Evolutionary conservation across 2,113 vertebrate genomes (phyloP).

Genomic region (Ursus arctos): DNA sequence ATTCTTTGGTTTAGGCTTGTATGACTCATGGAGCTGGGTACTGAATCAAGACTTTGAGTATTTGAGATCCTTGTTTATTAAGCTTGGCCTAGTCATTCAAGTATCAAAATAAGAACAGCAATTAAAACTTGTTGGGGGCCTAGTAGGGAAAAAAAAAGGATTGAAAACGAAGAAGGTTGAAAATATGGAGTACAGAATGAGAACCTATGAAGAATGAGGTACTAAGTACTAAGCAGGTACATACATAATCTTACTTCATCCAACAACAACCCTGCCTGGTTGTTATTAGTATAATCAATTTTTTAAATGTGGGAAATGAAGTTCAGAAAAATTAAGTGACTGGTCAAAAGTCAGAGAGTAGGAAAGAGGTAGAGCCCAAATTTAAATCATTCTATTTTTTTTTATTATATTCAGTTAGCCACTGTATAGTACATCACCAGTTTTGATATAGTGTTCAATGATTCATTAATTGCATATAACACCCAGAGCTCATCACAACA

Average conservation of each 20-base stretch:
- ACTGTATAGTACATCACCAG: no score
- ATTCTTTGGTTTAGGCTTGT: slow-evolving; percentile 23
- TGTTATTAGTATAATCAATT: background rate
- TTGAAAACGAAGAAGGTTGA: background rate
- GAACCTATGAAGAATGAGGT: background rate
- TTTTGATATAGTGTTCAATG: no score
- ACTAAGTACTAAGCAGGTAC: background rate
- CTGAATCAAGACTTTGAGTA: background rate
- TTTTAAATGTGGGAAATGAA: background rate
- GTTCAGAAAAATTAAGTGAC: slow-evolving; percentile 40
- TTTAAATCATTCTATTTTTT: background rate
- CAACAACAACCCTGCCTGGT: background rate
- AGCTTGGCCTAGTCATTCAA: background rate
- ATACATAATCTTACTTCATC: background rate
- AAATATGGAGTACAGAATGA: background rate
- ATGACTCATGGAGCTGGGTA: slow-evolving; percentile 1
- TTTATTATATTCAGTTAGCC: no score
- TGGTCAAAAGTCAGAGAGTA: slow-evolving; percentile 8
- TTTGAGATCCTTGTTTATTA: background rate
- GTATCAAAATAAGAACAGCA: background rate
- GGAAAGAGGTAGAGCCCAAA: background rate
- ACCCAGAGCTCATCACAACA: no score
- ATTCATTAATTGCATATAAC: no score
- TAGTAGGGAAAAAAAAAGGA: background rate
- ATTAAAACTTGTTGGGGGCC: background rate